phyloP scores from a whole-genome alignment of 2,797 vertebrate genomes.

The Eurystomus glaucurus region DNA sequence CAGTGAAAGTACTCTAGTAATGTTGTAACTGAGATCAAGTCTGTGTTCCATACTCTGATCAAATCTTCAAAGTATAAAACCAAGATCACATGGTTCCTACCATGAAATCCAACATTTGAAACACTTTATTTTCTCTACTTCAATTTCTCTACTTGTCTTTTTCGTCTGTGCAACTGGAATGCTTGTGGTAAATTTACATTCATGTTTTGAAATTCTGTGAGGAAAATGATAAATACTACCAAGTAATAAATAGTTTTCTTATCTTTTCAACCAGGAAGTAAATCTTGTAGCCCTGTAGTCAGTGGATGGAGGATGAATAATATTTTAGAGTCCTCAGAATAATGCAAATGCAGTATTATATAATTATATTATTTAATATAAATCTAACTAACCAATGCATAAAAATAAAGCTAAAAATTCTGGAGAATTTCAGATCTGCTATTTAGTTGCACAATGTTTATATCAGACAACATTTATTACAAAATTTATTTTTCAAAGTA shows the following conservation, averaged over 20 bases:
- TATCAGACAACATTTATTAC: not conserved
- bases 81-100: not conserved
- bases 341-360: not conserved
- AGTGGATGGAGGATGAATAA: fast-evolving
- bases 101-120: not conserved
- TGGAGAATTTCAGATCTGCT: not conserved
- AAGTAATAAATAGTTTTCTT: not conserved
- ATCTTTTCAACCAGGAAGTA: not conserved
- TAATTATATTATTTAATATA: not conserved
- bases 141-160: not conserved
- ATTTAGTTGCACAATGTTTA: not conserved
- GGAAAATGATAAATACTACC: not conserved
- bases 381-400: not conserved
- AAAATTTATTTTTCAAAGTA: not conserved
- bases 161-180: not conserved
- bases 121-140: not conserved
- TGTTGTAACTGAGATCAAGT: not conserved
- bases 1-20: not conserved
- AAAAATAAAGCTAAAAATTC: not conserved
- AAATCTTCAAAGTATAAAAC: not conserved
- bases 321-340: not conserved
- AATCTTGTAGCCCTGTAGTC: not conserved
- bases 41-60: not conserved
- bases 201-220: not conserved
- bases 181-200: not conserved